A percentile compares a stretch with the other conserved stretches of the same genome.
phyloP scores from a whole-genome alignment of 2,113 vertebrate species.

The Cisticola juncidis region DNA sequence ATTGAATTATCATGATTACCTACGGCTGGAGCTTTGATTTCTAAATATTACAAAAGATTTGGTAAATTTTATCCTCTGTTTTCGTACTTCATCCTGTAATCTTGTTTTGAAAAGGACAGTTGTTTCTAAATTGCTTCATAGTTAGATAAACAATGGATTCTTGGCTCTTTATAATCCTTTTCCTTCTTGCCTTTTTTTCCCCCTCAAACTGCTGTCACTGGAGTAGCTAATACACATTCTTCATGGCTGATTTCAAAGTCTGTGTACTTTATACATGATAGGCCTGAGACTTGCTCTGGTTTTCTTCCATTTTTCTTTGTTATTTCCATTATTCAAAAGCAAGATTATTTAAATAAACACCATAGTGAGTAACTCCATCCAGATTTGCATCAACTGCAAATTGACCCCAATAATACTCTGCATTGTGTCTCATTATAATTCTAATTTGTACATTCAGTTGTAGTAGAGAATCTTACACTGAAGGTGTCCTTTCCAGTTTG shows the following conservation, averaged over 20 bases:
- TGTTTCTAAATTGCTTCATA: background rate
- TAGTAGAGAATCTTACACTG: background rate
- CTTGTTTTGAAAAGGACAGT: background rate
- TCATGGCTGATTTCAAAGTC: background rate
- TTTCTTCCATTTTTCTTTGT: background rate
- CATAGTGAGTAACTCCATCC: background rate
- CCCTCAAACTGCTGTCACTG: background rate
- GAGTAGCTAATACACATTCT: background rate
- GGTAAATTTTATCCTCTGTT: background rate
- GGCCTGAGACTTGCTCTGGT: background rate
- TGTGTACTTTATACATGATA: background rate
- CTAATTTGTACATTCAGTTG: background rate
- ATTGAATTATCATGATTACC: background rate
- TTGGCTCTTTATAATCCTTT: background rate
- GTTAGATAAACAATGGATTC: background rate
- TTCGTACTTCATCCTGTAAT: background rate
- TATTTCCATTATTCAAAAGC: background rate
- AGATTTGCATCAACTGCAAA: background rate
- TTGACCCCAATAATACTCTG: background rate
- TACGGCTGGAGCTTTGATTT: background rate
- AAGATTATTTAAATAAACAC: background rate
- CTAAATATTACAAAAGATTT: background rate
- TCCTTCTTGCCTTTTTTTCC: background rate
- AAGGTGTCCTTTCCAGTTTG: background rate
- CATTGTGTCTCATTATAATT: background rate